A percentile compares a stretch with the other conserved stretches of the same genome.
These are phyloP conservation scores for Nerophis lumbriciformis DNA, from an alignment of 2,113 vertebrate genomes.

Conservation along the genomic window DNA sequence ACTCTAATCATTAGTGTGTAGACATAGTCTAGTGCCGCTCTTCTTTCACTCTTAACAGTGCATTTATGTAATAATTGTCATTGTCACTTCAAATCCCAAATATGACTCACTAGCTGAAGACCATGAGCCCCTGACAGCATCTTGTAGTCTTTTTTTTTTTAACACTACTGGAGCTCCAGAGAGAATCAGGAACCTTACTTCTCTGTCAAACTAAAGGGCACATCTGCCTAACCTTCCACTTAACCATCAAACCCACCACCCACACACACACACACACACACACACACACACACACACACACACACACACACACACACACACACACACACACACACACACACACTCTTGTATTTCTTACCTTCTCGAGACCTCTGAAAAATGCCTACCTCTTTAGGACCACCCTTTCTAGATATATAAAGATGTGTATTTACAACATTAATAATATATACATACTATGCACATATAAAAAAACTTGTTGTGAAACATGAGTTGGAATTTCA, in stretches of 20 bases:
- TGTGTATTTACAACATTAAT: too few relatives aligned
- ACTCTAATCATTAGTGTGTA: slow-evolving; percentile 2
- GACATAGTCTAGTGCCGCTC: background rate
- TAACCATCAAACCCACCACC: background rate
- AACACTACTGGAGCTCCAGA: slow-evolving; percentile 1
- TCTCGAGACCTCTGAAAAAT: too few relatives aligned
- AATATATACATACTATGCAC: too few relatives aligned
- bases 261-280: background rate
- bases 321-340: too few relatives aligned
- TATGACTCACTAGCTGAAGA: slow-evolving; percentile 13
- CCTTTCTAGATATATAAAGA: too few relatives aligned
- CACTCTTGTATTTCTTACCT: too few relatives aligned
- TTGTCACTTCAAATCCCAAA: slow-evolving; percentile 11
- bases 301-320: too few relatives aligned
- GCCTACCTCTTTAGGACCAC: too few relatives aligned
- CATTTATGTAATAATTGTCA: slow-evolving; percentile 1
- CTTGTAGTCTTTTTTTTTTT: background rate
- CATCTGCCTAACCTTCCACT: slow-evolving; percentile 2
- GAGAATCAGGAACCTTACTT: slow-evolving; percentile 6
- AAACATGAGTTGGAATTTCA: too few relatives aligned
- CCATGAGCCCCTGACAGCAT: background rate
- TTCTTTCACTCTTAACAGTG: background rate
- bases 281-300: too few relatives aligned
- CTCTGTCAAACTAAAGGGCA: slow-evolving; percentile 39
- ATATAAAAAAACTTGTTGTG: too few relatives aligned